Base-by-base conservation (phyloP, 2,113 vertebrate genomes). In the Carollia perspicillata region DNA sequence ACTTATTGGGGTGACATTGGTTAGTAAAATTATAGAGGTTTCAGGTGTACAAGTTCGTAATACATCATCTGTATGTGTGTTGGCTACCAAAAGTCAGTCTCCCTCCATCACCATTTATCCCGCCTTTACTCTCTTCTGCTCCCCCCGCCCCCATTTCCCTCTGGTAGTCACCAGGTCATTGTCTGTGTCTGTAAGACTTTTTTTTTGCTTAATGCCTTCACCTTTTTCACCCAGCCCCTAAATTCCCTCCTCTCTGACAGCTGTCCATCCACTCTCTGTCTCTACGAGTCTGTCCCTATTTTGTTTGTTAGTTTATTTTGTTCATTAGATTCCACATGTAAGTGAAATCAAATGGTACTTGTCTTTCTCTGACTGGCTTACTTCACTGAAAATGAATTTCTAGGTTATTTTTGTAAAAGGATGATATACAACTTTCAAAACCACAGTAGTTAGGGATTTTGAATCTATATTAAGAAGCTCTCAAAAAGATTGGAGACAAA, bases 361-460 rank as follows among this genome's bases (percentile, higher is more conserved):
- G 30, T n/a, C 30, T n/a, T 77, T 77, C 47, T 51, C 44, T 77
- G 30, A 49, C 17, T 49, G 44, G 47, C 44, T 77, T 49, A 51
- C 44, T 49, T n/a, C 44, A 77, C 47, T 81, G 40, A 93, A 84
- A 96, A 95, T 55, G 47, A 84, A 95, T 92, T 92, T 97, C n/a
- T 75, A 68, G 49, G 44, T 77, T 89, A 72, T 87, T 83, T 94
- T 92, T 66, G 26, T 93, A 89, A 91, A 40, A 44, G 60, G 40
- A 60, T 55, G 26, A 30, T 74, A 0, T 65, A 40, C 58, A 93
- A 55, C 4, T 58, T 35, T 94, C 8, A 68, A 26, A 83, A 72
- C 0, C 66, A 53, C 18, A 81, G 30, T 58, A 35, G n/a, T 55
- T 92, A 96, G 23, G 51, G 26, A 58, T 88, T 97, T 84, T 8